phyloP scores from a whole-genome alignment of 2,113 vertebrate genomes.

The Carettochelys insculpta region DNA sequence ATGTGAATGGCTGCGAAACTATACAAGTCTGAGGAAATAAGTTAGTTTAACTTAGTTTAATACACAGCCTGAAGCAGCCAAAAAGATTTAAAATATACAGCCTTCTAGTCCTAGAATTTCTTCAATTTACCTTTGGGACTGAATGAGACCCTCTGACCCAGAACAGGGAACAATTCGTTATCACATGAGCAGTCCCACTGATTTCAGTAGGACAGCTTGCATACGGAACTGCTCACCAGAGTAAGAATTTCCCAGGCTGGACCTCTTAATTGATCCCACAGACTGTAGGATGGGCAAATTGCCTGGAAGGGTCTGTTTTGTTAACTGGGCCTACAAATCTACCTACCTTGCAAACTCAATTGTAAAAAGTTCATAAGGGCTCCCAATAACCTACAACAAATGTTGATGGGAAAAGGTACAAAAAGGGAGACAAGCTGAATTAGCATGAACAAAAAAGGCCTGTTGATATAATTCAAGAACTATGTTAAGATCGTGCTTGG shows the following conservation, averaged over 20 bases:
- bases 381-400: not conserved
- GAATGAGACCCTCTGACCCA: not conserved
- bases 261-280: not conserved
- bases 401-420: not conserved
- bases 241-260: not conserved
- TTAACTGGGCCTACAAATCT: not conserved
- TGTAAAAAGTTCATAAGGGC: not conserved
- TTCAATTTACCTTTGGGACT: not conserved
- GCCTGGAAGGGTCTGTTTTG: not conserved
- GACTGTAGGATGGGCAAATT: not conserved
- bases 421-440: not conserved
- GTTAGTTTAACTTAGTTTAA: accelerated
- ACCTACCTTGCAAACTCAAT: not conserved
- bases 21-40: not conserved
- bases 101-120: not conserved
- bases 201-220: not conserved
- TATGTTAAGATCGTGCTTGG: not conserved
- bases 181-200: not conserved
- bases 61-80: not conserved
- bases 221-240: not conserved
- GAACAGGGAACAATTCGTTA: not conserved
- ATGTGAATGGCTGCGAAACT: not conserved
- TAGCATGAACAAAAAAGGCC: not conserved
- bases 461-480: not conserved
- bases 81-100: not conserved